Conservation (phyloP, 2,113 vertebrate genomes). For the Theristicus caerulescens region DNA sequence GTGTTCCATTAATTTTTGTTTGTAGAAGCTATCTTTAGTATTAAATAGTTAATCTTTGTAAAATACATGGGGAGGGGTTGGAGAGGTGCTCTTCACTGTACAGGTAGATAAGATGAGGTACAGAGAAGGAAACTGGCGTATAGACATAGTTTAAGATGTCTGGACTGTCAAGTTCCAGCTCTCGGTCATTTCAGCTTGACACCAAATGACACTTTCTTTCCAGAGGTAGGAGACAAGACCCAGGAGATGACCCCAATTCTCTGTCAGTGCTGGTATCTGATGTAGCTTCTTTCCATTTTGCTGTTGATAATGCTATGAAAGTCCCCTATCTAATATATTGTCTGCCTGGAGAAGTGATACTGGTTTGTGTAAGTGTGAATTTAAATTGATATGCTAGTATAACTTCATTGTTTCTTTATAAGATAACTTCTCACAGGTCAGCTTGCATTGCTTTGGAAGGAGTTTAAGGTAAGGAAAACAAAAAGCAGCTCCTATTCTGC, state of each 20-base stretch:
- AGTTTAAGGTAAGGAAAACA: neutral
- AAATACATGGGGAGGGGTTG: neutral
- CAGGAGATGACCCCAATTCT: neutral
- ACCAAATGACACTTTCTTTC: neutral
- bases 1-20: neutral
- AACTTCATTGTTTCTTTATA: conserved; percentile 8
- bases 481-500: neutral
- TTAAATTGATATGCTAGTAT: neutral
- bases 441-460: neutral
- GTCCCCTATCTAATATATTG: neutral
- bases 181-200: neutral
- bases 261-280: neutral
- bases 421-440: neutral
- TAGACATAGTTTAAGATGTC: neutral
- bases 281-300: neutral
- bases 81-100: neutral
- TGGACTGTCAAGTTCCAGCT: neutral
- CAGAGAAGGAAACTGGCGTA: neutral
- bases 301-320: neutral
- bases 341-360: neutral
- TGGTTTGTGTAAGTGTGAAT: neutral
- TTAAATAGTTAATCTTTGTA: neutral
- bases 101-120: neutral
- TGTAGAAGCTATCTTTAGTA: neutral
- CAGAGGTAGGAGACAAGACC: neutral